Evolutionary conservation across 2,888 invertebrate species (phyloP).

Genomic region (Diarsia brunnea): DNA sequence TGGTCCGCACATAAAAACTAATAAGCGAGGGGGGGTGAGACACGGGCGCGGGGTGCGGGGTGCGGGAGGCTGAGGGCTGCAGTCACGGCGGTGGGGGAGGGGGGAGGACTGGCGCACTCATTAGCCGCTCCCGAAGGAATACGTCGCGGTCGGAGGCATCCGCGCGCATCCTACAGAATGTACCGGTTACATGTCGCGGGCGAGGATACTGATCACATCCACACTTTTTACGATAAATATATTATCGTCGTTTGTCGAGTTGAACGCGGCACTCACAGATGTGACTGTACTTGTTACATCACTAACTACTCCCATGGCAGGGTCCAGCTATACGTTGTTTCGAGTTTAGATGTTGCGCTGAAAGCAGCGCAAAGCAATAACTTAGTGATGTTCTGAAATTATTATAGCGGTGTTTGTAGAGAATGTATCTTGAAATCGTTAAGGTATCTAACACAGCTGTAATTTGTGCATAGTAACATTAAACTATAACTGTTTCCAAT

Average conservation of each 20-base stretch:
- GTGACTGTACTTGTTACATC: not conserved
- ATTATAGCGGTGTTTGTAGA: too few relatives aligned
- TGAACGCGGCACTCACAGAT: not conserved
- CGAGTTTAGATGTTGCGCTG: not conserved
- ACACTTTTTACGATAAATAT: conserved; percentile 31
- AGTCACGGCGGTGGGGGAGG: not conserved
- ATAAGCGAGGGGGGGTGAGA: conserved; percentile 51
- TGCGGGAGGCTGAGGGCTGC: not conserved
- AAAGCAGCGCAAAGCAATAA: not conserved
- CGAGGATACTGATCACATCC: conserved; percentile 32
- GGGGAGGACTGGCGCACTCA: conserved; percentile 41
- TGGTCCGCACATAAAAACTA: conserved; percentile 68
- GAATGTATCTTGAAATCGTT: not conserved
- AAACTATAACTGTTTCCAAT: not conserved
- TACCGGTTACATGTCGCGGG: conserved; percentile 47
- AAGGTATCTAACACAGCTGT: not conserved
- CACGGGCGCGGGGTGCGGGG: not conserved
- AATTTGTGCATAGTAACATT: not conserved
- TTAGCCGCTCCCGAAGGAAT: conserved; percentile 64
- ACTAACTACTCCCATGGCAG: not conserved
- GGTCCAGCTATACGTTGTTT: not conserved
- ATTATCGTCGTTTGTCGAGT: conserved; percentile 17
- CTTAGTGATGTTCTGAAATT: not conserved
- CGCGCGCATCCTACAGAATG: conserved; percentile 38
- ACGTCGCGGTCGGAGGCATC: conserved; percentile 34